phyloP scores from a whole-genome alignment of 2,797 vertebrate species.

The Pseudopleuronectes americanus region DNA sequence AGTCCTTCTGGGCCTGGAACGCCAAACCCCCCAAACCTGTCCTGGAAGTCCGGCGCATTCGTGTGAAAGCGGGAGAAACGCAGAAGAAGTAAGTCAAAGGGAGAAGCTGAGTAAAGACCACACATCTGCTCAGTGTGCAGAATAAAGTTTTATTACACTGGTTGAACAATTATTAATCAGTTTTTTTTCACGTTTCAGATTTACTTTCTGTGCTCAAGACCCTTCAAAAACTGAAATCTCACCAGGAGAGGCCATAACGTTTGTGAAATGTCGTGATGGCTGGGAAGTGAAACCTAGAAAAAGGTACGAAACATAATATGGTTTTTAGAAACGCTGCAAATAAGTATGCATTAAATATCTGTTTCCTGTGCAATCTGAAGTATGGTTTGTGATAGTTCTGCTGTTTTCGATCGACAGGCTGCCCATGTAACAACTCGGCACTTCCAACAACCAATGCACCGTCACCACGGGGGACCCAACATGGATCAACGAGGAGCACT shows the following conservation, averaged over 20 bases:
- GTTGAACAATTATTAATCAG: neutral
- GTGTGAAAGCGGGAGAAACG: slow-evolving; percentile 94
- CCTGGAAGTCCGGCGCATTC: slow-evolving; percentile 89
- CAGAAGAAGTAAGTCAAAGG: slow-evolving; percentile 89
- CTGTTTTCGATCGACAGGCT: slow-evolving; percentile 66
- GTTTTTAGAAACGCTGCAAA: neutral
- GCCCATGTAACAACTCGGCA: slow-evolving; percentile 66
- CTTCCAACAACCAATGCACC: slow-evolving; percentile 57
- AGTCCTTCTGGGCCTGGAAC: slow-evolving; percentile 77
- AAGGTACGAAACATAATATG: slow-evolving; percentile 76
- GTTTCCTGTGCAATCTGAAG: neutral
- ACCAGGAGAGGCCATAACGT: slow-evolving; percentile 88
- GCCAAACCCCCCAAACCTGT: slow-evolving; percentile 61
- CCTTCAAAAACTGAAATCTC: slow-evolving; percentile 82
- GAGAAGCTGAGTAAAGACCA: accelerated
- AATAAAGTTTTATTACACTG: neutral
- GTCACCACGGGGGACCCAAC: slow-evolving; percentile 64
- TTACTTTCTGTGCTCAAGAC: slow-evolving; percentile 91
- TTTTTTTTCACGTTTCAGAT: slow-evolving; percentile 71
- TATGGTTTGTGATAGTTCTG: neutral
- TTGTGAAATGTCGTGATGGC: slow-evolving; percentile 89
- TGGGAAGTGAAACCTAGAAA: slow-evolving; percentile 89
- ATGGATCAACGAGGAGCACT: slow-evolving; percentile 40
- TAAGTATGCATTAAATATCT: neutral
- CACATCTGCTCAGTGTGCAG: too few relatives aligned